Evolutionary conservation across 2,797 vertebrate species (phyloP), one percentile per base, ranked within the genome.

Genomic region (Nasua narica): DNA sequence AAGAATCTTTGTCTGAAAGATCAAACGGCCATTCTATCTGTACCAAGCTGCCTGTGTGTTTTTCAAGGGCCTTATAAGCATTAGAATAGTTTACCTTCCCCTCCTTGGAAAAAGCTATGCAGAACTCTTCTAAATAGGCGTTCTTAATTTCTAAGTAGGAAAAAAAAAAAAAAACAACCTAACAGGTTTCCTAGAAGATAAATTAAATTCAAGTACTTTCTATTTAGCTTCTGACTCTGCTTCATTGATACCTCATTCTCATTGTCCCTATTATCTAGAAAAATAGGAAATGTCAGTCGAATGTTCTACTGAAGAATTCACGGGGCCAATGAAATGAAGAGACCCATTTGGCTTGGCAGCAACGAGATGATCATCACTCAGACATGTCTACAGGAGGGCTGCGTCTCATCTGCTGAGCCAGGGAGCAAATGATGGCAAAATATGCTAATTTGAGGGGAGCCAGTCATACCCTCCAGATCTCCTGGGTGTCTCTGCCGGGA

Each of bases 321-420:
- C 84, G 93, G 69, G 48, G 54, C 88, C 56, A 8, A 19, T 70
- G 58, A 84, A 91, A 89, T 76, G 18, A 84, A 96, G 2, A 56
- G 95, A 58, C 90, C 72, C 65, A 79, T 91, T 97, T 96, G 95
- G 88, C 88, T 95, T 90, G 88, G 95, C 96, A 98, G 97, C 97
- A 98, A 97, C 67, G 78, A 98, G 97, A 81, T 83, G 54, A 97
- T 97, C 96, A 77, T 70, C 77, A 96, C 95, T 96, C 95, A 94
- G 96, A 88, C 93, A 70, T 78, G 97, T 94, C 82, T 92, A 97
- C 29, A 82, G 92, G 95, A 98, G 97, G 56, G 62, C 97, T 84
- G 27, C 16, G 0, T 91, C 93, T 91, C 37, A 4, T 95, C 97
- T 95, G 96, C 98, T 87, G 97, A 97, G 94, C 92, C 97, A 83